phyloP scores from a whole-genome alignment of 2,113 vertebrate genomes.

The Dipodomys spectabilis region DNA sequence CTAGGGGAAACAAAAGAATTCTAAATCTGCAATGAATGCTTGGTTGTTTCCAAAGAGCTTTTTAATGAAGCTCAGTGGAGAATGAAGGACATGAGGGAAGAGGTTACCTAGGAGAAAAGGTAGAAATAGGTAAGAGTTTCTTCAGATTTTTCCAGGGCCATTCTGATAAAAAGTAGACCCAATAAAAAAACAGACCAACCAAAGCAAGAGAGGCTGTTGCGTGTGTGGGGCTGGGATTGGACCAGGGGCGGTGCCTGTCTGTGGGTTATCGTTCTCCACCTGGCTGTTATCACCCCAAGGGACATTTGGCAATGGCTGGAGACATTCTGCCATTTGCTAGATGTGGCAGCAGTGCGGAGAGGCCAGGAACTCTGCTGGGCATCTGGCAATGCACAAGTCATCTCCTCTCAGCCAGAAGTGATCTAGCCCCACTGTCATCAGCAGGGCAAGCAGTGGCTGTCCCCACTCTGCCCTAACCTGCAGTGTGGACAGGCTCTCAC shows the following conservation, averaged over 20 bases:
- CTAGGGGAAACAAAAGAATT: conserved; percentile 72
- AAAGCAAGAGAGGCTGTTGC: not conserved
- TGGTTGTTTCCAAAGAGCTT: conserved; percentile 58
- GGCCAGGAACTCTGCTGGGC: not conserved
- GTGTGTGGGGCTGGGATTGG: not conserved
- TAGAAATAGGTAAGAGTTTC: not conserved
- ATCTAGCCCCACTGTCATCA: rapidly evolving
- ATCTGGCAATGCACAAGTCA: rapidly evolving
- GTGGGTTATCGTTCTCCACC: not conserved
- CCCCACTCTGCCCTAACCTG: not conserved
- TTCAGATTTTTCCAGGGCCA: not conserved
- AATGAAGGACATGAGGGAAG: conserved; percentile 23
- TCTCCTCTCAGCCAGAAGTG: not conserved
- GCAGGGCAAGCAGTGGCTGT: not conserved
- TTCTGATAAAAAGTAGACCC: not conserved
- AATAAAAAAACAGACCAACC: not conserved
- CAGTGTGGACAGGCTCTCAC: not conserved
- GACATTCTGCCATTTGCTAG: not conserved
- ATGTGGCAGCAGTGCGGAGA: not conserved
- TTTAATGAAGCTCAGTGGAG: conserved; percentile 42
- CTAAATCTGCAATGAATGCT: conserved; percentile 45
- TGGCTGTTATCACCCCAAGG: not conserved
- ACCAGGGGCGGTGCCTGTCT: not conserved
- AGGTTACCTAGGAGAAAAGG: not conserved
- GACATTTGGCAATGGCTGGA: not conserved